These are phyloP conservation scores for Endomychus coccineus DNA, from an alignment of 2,888 invertebrate species.

Conservation along the genomic window DNA sequence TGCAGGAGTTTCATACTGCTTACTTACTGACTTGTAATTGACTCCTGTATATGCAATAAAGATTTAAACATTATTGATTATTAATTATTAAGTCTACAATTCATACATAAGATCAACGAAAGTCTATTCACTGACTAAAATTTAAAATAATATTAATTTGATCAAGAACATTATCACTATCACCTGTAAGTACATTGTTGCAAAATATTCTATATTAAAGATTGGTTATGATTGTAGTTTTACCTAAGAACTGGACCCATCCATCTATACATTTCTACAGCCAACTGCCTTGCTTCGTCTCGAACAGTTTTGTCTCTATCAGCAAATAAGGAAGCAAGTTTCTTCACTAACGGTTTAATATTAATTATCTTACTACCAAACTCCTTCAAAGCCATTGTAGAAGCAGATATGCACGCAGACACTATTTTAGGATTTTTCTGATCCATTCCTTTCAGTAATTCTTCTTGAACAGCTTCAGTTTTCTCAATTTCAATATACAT, in stretches of 20 bases:
- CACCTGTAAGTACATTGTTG: too few species aligned
- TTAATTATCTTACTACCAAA: conserved; percentile 89
- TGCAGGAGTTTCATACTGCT: too few species aligned
- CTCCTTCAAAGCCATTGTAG: conserved; percentile 72
- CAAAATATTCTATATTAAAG: too few species aligned
- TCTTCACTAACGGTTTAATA: conserved; percentile 84
- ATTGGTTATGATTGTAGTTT: conserved; percentile 4
- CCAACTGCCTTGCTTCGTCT: conserved; percentile 84
- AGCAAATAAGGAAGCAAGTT: conserved; percentile 73
- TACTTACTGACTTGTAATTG: too few species aligned
- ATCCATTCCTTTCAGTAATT: conserved; percentile 86
- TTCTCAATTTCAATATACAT: conserved; percentile 97
- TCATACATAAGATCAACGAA: too few species aligned
- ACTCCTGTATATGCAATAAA: too few species aligned
- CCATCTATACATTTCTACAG: conserved; percentile 84
- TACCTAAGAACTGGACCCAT: conserved; percentile 40
- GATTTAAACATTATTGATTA: too few species aligned
- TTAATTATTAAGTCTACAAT: too few species aligned
- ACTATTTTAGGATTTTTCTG: conserved; percentile 96
- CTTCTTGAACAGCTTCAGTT: conserved; percentile 82
- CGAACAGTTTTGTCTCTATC: conserved; percentile 88
- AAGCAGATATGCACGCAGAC: conserved; percentile 68
- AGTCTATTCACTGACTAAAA: too few species aligned
- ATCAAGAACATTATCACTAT: too few species aligned
- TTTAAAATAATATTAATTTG: too few species aligned